Evolutionary conservation across 2,113 vertebrate genomes (phyloP).

Genomic region (Phylloscopus whistleri): DNA sequence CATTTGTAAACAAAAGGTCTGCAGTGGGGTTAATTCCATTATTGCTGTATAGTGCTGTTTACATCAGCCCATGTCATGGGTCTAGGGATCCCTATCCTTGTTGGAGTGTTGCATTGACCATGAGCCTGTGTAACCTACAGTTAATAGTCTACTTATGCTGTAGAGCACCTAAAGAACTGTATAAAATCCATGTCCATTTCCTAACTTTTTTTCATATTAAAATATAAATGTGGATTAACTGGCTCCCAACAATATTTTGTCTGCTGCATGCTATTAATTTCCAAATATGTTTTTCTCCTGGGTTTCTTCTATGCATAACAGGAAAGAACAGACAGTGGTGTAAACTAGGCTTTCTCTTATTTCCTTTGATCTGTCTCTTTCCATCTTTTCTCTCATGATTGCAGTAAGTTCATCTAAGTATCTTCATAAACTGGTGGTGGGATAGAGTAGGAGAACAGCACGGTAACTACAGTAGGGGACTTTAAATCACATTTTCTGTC

Average conservation of each 20-base stretch:
- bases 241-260: neutral
- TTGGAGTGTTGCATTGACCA: neutral
- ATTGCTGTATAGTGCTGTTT: neutral
- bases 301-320: neutral
- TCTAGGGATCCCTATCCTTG: neutral
- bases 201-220: neutral
- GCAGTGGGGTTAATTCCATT: neutral
- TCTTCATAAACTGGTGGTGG: neutral
- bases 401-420: neutral
- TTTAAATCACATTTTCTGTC: neutral
- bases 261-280: neutral
- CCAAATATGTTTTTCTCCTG: neutral
- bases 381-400: neutral
- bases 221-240: neutral
- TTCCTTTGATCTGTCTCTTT: neutral
- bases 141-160: neutral
- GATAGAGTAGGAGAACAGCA: neutral
- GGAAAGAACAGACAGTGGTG: neutral
- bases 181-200: neutral
- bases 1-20: neutral
- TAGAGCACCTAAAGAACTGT: neutral
- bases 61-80: neutral
- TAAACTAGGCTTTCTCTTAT: neutral
- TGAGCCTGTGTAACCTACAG: neutral
- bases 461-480: neutral